A percentile compares a stretch with the other conserved stretches of the same genome.
phyloP scores from a whole-genome alignment of 2,797 vertebrate species.

The Remorina albescens region DNA sequence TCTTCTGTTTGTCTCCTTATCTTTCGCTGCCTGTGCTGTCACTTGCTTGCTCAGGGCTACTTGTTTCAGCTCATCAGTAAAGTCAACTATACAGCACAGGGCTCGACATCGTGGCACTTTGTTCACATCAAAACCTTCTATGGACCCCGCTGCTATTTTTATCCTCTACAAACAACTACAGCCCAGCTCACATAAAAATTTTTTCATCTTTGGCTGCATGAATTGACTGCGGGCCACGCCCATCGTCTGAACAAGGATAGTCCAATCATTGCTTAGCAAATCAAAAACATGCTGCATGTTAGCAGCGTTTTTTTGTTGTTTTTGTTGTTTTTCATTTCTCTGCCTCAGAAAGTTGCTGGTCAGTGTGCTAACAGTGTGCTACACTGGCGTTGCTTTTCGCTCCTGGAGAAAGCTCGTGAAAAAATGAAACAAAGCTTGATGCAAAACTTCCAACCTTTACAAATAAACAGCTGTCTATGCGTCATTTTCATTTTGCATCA shows the following conservation, averaged over 20 bases:
- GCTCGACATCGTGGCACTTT: conserved; percentile 32
- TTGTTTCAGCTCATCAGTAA: conserved; percentile 65
- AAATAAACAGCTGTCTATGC: too few species aligned
- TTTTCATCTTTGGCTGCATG: neutral
- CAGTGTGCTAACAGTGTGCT: too few species aligned
- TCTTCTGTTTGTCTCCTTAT: conserved; percentile 38
- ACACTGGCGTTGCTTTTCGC: too few species aligned
- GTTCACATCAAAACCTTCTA: conserved; percentile 32
- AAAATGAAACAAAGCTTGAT: too few species aligned
- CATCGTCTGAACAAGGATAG: neutral
- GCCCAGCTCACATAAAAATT: conserved; percentile 4
- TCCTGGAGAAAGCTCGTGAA: too few species aligned
- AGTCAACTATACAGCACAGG: conserved; percentile 42
- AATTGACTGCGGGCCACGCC: conserved; percentile 2
- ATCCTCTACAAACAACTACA: neutral
- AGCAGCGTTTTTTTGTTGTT: too few species aligned
- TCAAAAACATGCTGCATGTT: too few species aligned
- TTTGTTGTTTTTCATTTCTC: too few species aligned
- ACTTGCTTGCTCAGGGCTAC: conserved; percentile 55
- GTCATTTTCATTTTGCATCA: too few species aligned
- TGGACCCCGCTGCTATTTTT: neutral
- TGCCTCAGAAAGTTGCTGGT: too few species aligned
- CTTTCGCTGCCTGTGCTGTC: conserved; percentile 51
- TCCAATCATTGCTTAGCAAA: neutral
- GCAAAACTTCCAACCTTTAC: too few species aligned